Evolutionary conservation across 2,113 vertebrate species (phyloP).

Genomic region (Myocastor coypus): DNA sequence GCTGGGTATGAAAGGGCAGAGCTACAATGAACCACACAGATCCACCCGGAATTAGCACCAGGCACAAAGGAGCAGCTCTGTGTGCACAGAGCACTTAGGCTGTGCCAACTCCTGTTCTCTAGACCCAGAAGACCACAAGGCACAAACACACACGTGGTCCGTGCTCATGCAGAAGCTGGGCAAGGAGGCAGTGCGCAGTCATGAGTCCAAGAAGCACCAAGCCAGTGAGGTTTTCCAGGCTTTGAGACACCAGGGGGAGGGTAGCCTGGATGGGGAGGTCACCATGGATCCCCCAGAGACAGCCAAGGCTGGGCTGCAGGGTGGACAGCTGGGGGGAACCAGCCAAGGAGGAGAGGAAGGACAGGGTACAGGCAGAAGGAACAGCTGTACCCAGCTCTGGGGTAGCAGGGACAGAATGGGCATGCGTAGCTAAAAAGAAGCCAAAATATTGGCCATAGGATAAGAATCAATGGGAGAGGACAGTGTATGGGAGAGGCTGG

Average conservation of each 20-base stretch:
- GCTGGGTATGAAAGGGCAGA: background rate
- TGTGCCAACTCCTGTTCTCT: background rate
- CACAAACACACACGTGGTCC: fast-evolving
- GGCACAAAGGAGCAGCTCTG: background rate
- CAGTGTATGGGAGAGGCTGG: fast-evolving
- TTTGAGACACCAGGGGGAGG: background rate
- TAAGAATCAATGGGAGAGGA: background rate
- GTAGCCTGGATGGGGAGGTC: background rate
- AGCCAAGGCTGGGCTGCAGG: background rate
- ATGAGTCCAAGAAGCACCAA: background rate
- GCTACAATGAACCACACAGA: background rate
- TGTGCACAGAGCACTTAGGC: background rate
- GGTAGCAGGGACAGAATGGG: background rate
- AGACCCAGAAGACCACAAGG: background rate
- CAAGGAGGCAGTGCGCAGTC: background rate
- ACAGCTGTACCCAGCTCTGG: background rate
- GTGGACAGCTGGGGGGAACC: background rate
- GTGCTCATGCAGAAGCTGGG: fast-evolving
- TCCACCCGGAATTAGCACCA: background rate
- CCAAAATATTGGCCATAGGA: background rate
- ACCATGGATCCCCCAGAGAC: background rate
- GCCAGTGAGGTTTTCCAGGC: background rate
- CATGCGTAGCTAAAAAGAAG: background rate
- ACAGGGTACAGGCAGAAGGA: background rate
- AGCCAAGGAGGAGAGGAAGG: background rate